These are phyloP conservation scores for Linyphia triangularis DNA, from an alignment of 2,888 invertebrate genomes.

Conservation along the genomic window DNA sequence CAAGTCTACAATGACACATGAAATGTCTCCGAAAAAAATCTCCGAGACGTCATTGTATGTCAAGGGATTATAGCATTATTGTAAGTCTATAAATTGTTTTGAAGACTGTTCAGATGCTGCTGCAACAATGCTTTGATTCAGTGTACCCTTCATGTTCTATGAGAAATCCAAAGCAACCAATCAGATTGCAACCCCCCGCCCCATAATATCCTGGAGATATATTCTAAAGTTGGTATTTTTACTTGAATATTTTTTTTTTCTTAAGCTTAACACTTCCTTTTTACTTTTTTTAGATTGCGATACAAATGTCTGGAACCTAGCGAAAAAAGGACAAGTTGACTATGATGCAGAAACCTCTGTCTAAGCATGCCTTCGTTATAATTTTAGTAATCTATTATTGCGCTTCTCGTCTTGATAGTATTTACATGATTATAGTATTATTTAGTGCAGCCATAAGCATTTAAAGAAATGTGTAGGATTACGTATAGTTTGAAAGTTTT, in stretches of 20 bases:
- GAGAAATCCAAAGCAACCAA: too few species aligned
- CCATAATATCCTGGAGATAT: not conserved
- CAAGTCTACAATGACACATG: too few species aligned
- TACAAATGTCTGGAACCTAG: constrained; percentile 72
- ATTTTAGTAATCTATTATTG: constrained; percentile 21
- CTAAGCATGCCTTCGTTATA: constrained; percentile 40
- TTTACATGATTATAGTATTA: constrained; percentile 61
- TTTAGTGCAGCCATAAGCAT: constrained; percentile 41
- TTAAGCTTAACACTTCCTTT: not conserved
- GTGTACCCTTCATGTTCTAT: too few species aligned
- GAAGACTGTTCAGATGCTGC: too few species aligned
- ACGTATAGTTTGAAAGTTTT: not conserved
- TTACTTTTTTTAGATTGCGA: constrained; percentile 51
- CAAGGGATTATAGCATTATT: too few species aligned
- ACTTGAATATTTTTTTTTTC: not conserved
- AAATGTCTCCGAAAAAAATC: too few species aligned
- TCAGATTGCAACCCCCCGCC: not conserved
- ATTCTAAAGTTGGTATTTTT: not conserved
- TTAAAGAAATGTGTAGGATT: constrained; percentile 11
- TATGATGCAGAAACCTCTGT: constrained; percentile 70
- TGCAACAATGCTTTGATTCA: too few species aligned
- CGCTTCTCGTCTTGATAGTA: not conserved
- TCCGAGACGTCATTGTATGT: too few species aligned
- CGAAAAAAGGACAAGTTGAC: constrained; percentile 58
- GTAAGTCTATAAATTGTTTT: too few species aligned